phyloP scores from a whole-genome alignment of 2,113 vertebrate species.

The Typhlomys cinereus region DNA sequence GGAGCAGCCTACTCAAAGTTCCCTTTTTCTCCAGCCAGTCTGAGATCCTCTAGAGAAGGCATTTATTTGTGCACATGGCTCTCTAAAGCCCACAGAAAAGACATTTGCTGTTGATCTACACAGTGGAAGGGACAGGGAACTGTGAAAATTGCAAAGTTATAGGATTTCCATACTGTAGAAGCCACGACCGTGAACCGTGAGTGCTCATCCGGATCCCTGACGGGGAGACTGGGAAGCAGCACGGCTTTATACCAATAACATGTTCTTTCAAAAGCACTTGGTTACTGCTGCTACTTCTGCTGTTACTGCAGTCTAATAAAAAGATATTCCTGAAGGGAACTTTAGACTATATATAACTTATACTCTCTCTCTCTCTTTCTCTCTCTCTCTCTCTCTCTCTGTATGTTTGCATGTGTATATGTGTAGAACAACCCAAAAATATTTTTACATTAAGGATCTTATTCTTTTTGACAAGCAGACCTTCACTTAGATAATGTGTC shows the following conservation, averaged over 20 bases:
- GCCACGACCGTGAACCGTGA: too few species aligned
- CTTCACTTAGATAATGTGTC: not conserved
- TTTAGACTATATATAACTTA: not conserved
- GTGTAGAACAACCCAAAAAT: not conserved
- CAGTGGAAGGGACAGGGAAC: not conserved
- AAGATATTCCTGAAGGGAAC: not conserved
- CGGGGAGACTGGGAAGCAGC: not conserved
- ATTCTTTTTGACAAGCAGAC: not conserved
- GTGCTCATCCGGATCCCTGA: not conserved
- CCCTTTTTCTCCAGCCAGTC: not conserved
- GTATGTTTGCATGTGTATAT: not conserved
- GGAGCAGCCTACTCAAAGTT: not conserved
- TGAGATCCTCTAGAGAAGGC: conserved; percentile 8
- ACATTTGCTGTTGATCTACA: not conserved
- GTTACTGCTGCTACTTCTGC: not conserved
- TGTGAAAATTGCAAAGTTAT: not conserved
- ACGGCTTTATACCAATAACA: too few species aligned
- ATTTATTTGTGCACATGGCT: not conserved
- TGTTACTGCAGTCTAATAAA: not conserved
- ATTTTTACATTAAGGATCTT: not conserved
- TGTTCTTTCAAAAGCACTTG: not conserved
- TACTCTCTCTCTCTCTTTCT: too few species aligned
- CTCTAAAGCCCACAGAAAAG: conserved; percentile 30
- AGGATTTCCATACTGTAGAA: not conserved
- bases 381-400: too few species aligned